A percentile compares a stretch with the other conserved stretches of the same genome.
Conservation (phyloP, 2,113 vertebrate species). For the Muscicapa adusta region DNA sequence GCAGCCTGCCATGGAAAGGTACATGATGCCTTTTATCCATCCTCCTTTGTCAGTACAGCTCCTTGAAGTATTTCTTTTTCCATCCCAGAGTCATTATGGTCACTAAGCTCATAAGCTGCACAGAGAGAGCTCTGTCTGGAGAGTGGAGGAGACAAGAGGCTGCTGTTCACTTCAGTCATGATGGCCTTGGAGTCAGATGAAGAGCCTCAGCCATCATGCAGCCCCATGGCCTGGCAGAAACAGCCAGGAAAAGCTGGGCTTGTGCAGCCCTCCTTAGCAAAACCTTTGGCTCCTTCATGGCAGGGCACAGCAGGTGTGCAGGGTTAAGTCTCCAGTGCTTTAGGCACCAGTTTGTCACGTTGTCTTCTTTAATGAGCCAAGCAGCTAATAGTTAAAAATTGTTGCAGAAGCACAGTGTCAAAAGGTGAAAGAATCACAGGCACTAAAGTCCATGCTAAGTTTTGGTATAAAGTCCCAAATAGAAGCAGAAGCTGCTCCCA, state of each 20-base stretch:
- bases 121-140: not conserved
- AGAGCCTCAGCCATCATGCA: fast-evolving
- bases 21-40: not conserved
- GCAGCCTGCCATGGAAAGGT: not conserved
- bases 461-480: too few species aligned
- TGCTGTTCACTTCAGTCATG: not conserved
- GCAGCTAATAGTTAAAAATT: too few species aligned
- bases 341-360: too few species aligned
- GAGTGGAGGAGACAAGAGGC: not conserved
- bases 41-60: not conserved
- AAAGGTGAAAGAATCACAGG: too few species aligned
- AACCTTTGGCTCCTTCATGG: not conserved
- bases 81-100: not conserved
- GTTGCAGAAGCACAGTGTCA: too few species aligned
- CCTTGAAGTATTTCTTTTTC: slow-evolving; percentile 23
- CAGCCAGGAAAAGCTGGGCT: not conserved
- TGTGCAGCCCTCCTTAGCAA: not conserved
- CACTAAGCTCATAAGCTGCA: not conserved
- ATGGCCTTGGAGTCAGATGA: not conserved
- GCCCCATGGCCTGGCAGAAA: fast-evolving
- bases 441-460: not conserved
- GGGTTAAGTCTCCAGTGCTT: too few species aligned
- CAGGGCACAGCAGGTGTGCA: too few species aligned
- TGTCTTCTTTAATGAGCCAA: too few species aligned
- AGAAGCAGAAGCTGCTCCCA: too few species aligned